Base-by-base conservation (phyloP, 2,888 invertebrate genomes). In the Volucella inflata region DNA sequence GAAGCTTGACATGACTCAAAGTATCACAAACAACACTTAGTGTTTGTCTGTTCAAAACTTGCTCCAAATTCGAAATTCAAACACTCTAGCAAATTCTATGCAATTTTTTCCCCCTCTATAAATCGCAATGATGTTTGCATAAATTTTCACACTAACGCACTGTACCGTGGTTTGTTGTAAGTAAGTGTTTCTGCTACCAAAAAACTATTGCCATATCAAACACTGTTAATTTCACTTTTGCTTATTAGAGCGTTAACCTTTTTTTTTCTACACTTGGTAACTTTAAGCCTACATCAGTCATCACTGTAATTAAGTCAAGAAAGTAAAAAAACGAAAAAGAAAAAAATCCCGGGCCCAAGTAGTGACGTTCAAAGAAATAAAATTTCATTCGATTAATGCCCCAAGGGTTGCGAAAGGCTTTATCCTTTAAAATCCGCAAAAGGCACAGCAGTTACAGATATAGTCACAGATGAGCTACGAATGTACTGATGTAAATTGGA, bases 241-340 rank as follows among this genome's bases (percentile, higher is more conserved):
- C 64, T 83, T 83, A 74, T 64, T 74, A 40, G 68, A 83, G 83
- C 83, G 57, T 83, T 75, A 75, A 62, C 70, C n/a, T n/a, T n/a
- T 57, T 75, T 68, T 67, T 14, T 14, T 14, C 11, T 11, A 16
- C 3, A n/a, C 36, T 12, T 12, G 53, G 36, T 42, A 68, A 68
- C 68, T 48, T 68, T 38, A 53, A 40, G 12, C 53, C 75, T 6
- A 59, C 59, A 55, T 53, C 72, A 72, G 76, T 77, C 71, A 59
- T 57, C 76, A 70, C 30, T 30, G 30, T 30, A 74, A 51, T 50
- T 81, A 70, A 76, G 65, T 71, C 65, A 30, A 30, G 30, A 60
- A 38, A 21, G 38, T 14, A 14, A 6, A 14, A n/a, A 14, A 14
- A 12, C 1, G 50, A 55, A 36, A 44, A 70, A 68, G 30, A 38